phyloP scores from a whole-genome alignment of 2,888 invertebrate genomes.

The Ormyrus rosae region DNA sequence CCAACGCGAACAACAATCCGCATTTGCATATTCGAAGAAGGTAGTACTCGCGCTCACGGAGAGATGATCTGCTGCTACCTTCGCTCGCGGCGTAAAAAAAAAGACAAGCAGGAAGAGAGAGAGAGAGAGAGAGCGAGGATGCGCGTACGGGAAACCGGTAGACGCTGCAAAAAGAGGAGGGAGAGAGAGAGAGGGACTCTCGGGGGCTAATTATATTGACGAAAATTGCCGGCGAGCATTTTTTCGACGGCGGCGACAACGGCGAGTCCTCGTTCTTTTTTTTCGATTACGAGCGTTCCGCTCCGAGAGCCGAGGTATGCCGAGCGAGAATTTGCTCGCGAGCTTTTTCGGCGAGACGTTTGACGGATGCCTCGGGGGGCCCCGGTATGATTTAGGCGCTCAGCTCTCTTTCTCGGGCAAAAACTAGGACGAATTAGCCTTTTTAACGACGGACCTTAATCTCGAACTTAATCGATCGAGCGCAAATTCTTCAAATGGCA shows the following conservation, averaged over 20 bases:
- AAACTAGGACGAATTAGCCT: too few relatives aligned
- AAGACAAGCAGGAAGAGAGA: slow-evolving; percentile 40
- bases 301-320: background rate
- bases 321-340: background rate
- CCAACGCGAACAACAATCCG: slow-evolving; percentile 47
- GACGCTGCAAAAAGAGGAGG: slow-evolving; percentile 3
- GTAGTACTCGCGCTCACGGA: background rate
- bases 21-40: slow-evolving; percentile 61
- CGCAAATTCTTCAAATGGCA: too few relatives aligned
- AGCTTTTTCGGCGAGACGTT: background rate
- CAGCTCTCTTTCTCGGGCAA: background rate
- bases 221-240: slow-evolving; percentile 41
- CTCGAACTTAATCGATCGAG: too few relatives aligned
- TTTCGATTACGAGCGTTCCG: background rate
- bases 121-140: background rate
- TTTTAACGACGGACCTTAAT: too few relatives aligned
- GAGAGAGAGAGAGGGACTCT: background rate
- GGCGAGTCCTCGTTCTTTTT: background rate
- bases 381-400: background rate
- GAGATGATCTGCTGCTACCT: slow-evolving; percentile 55
- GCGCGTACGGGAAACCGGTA: background rate
- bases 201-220: slow-evolving; percentile 44
- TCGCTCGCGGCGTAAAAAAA: slow-evolving; percentile 51
- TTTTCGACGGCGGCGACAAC: background rate
- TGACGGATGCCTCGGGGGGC: too few relatives aligned